Base-by-base conservation (phyloP, 2,797 vertebrate genomes). In the Glossophaga mutica region DNA sequence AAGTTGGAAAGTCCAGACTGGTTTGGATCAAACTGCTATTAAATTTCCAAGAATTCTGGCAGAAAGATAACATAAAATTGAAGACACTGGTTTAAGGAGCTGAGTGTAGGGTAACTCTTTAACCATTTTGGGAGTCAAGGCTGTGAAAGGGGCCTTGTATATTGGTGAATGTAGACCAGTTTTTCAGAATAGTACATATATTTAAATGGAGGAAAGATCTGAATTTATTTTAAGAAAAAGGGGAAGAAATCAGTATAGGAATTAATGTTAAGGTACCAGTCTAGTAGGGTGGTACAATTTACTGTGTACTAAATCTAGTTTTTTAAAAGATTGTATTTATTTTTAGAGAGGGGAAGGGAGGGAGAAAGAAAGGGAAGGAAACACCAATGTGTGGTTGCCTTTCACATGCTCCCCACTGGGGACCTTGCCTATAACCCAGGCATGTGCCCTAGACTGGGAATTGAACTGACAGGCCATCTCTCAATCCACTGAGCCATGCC, bases 291-390 rank as follows among this genome's bases (percentile, higher is more conserved):
- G 76, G 21, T n/a, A 70, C 62, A 86, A 91, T 81, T 70, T 21
- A 1, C 68, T 55, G n/a, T 95, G 48, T 83, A 92, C 68, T 94
- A 48, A 98, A 96, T 94, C 37, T 79, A 96, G 93, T 87, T 96
- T 96, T 52, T 52, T 3, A 14, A 59, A 59, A 59, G 26, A 59
- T 59, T 59, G 29, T 59, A 29, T 59, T 26, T 59, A 59, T 29
- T 59, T 59, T 59, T 59, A 59, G 57, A 59, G 57, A 59, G 11
- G 57, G 57, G 24, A 59, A 29, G 26, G 11, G 57, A 59, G 57
- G 11, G 57, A 29, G 57, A 59, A 59, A 59, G 57, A 59, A 8
- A 29, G 11, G 26, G 55, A 57, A 24, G 9, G 10, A 59, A 19
- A 59, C 10, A 59, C 5, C 57, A 29, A 29, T 29, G 9, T 59